Percentiles rank a stretch among this genome's conserved stretches.
These are phyloP conservation scores for Apocheima hispidaria DNA, from an alignment of 2,888 invertebrate species.

Conservation along the genomic window DNA sequence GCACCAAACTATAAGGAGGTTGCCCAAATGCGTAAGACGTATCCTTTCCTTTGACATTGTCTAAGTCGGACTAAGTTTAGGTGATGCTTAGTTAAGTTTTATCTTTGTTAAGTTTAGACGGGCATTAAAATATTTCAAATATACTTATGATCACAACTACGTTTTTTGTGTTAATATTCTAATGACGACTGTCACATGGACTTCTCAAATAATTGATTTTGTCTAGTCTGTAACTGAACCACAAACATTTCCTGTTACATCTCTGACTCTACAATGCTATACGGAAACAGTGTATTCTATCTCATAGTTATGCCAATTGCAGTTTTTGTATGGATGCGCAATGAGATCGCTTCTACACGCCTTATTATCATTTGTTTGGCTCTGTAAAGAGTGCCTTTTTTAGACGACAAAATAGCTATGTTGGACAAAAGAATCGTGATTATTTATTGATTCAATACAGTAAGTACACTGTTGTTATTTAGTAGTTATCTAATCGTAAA, in stretches of 20 bases:
- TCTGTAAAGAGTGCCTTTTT: constrained; percentile 14
- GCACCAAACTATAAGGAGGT: too few relatives aligned
- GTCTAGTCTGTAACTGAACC: not conserved
- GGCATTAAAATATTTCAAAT: too few relatives aligned
- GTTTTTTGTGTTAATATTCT: too few relatives aligned
- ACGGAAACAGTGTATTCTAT: not conserved
- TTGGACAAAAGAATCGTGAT: constrained; percentile 1
- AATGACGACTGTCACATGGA: too few relatives aligned
- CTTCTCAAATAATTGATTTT: too few relatives aligned
- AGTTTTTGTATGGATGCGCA: constrained; percentile 35
- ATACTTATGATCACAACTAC: too few relatives aligned
- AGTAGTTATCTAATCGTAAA: constrained; percentile 5
- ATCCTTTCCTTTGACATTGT: too few relatives aligned
- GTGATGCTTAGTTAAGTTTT: too few relatives aligned
- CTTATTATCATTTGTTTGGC: constrained; percentile 6
- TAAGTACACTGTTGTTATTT: not conserved
- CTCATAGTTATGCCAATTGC: constrained; percentile 11
- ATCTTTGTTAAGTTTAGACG: too few relatives aligned
- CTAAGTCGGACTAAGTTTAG: too few relatives aligned
- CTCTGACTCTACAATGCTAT: not conserved
- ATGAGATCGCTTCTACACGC: constrained; percentile 23
- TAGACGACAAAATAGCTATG: not conserved
- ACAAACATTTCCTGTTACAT: not conserved
- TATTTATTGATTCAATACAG: not conserved
- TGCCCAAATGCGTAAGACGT: too few relatives aligned